phyloP scores from a whole-genome alignment of 2,888 invertebrate genomes.

The Calameuta pallipes region DNA sequence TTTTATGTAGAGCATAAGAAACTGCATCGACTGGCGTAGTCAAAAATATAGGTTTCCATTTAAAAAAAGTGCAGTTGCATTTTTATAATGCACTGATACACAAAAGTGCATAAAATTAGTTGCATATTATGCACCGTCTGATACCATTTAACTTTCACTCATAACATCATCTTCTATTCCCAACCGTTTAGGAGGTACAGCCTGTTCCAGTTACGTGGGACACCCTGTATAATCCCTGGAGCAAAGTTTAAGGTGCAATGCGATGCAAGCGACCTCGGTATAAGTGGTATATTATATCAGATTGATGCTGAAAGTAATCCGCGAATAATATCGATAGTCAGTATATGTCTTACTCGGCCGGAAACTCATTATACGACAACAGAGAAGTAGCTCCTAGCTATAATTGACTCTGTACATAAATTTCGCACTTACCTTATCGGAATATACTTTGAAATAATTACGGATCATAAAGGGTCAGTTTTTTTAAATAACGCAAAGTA shows the following conservation, averaged over 20 bases:
- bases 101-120: too few relatives aligned
- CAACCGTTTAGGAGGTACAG: too few relatives aligned
- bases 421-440: slow-evolving; percentile 43
- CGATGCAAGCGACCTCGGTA: slow-evolving; percentile 22
- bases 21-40: too few relatives aligned
- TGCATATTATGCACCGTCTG: too few relatives aligned
- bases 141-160: too few relatives aligned
- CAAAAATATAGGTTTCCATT: too few relatives aligned
- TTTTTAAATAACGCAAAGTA: slow-evolving; percentile 42
- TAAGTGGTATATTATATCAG: slow-evolving; percentile 34
- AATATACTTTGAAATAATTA: slow-evolving; percentile 34
- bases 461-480: slow-evolving; percentile 39
- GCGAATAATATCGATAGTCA: slow-evolving; percentile 33
- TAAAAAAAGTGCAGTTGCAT: too few relatives aligned
- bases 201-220: too few relatives aligned
- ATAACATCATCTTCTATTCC: too few relatives aligned
- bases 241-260: slow-evolving; percentile 28
- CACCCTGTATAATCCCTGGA: slow-evolving; percentile 2
- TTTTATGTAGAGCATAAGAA: too few relatives aligned
- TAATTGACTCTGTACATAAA: slow-evolving; percentile 36
- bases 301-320: slow-evolving; percentile 11
- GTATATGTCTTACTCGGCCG: slow-evolving; percentile 26
- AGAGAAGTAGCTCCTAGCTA: slow-evolving; percentile 41
- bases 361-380: slow-evolving; percentile 37
- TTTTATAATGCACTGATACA: too few relatives aligned